A percentile compares a stretch with the other conserved stretches of the same genome.
Conservation (phyloP, 1,140 invertebrate species). For the Helicoverpa armigera region DNA sequence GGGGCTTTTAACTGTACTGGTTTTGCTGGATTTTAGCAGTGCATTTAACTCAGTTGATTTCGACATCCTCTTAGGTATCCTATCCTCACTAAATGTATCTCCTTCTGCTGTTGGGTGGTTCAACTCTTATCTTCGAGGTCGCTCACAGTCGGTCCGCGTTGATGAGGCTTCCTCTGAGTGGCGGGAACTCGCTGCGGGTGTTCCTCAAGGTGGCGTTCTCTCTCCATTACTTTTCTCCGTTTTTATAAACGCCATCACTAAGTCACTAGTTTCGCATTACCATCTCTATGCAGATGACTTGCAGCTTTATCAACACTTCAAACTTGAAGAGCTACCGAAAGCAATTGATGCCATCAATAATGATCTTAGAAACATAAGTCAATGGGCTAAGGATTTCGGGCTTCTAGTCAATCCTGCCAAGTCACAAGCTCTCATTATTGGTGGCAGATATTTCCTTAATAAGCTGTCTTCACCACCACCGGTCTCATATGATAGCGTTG, state of each 20-base stretch:
- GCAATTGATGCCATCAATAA: background rate
- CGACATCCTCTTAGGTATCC: too few relatives aligned
- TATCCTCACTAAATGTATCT: too few relatives aligned
- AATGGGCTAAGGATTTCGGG: background rate
- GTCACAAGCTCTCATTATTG: background rate
- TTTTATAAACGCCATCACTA: background rate
- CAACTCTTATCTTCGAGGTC: background rate
- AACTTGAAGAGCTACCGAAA: background rate
- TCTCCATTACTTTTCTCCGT: background rate
- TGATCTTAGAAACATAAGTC: background rate
- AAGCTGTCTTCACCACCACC: too few relatives aligned
- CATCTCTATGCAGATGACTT: constrained; percentile 7
- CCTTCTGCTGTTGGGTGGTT: background rate
- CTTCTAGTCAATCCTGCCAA: background rate
- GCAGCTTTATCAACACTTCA: background rate
- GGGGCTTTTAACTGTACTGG: too few relatives aligned
- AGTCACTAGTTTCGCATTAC: background rate
- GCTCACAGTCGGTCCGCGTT: background rate
- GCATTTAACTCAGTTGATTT: too few relatives aligned
- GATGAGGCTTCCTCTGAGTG: background rate
- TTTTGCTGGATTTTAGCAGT: too few relatives aligned
- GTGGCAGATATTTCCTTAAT: too few relatives aligned
- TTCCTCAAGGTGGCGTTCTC: constrained; percentile 4
- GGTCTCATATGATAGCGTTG: too few relatives aligned
- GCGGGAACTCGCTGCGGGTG: background rate